Percentiles rank a stretch among this genome's conserved stretches.
phyloP scores from a whole-genome alignment of 2,113 vertebrate species.

The Bubo bubo region DNA sequence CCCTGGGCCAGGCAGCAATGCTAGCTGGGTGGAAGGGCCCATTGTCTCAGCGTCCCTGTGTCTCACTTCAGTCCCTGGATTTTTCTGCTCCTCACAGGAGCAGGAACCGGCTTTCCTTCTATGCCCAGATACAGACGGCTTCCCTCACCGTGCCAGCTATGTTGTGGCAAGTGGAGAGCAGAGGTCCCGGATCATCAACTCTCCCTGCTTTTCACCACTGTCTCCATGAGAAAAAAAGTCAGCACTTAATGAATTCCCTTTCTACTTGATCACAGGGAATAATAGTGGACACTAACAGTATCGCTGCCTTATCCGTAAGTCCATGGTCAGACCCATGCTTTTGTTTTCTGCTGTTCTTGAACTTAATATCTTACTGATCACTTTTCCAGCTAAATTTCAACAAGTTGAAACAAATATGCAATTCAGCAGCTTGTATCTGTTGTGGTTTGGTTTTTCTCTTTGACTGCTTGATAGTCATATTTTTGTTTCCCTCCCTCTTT shows the following conservation, averaged over 20 bases:
- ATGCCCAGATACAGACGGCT: background rate
- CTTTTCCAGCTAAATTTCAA: background rate
- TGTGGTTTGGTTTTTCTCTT: background rate
- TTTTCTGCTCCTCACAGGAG: background rate
- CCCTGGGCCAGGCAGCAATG: background rate
- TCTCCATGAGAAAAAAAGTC: background rate
- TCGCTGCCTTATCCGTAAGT: background rate
- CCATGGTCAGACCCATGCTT: background rate
- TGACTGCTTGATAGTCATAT: background rate
- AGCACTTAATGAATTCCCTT: background rate
- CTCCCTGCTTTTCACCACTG: background rate
- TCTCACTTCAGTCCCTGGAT: background rate
- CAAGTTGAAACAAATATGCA: rapidly evolving
- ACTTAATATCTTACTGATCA: background rate
- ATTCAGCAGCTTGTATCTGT: background rate
- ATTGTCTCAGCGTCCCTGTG: background rate
- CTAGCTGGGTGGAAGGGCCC: no score
- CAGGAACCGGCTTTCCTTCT: background rate
- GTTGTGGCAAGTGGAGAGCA: background rate
- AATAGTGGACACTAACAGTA: background rate
- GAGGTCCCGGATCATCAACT: background rate
- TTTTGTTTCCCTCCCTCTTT: background rate
- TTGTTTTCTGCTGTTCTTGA: background rate
- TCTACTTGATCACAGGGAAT: background rate
- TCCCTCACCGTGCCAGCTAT: rapidly evolving